These are phyloP conservation scores for Charaxes varanes DNA, from an alignment of 1,140 invertebrate species.

Conservation along the genomic window DNA sequence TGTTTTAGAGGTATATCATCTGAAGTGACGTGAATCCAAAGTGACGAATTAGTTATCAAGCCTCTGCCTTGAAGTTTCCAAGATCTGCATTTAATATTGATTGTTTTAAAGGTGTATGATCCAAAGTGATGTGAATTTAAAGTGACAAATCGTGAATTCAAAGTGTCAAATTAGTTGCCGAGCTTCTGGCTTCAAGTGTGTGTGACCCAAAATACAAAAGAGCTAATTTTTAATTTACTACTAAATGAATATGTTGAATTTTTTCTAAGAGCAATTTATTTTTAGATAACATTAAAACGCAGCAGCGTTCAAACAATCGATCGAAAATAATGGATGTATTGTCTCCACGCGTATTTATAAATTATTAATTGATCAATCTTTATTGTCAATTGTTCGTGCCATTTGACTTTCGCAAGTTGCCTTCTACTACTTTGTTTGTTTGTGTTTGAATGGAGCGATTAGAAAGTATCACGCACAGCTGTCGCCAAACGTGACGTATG, in stretches of 20 bases:
- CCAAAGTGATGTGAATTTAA: too few species aligned
- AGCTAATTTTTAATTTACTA: slow-evolving; percentile 8
- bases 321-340: slow-evolving; percentile 21
- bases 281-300: not conserved
- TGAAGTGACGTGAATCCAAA: too few species aligned
- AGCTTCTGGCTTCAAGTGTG: too few species aligned
- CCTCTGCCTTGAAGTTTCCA: too few species aligned
- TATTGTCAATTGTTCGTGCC: slow-evolving; percentile 47
- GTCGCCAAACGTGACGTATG: slow-evolving; percentile 65
- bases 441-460: slow-evolving; percentile 59
- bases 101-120: too few species aligned
- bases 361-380: slow-evolving; percentile 57
- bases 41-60: too few species aligned
- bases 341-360: slow-evolving; percentile 35
- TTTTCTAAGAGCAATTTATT: not conserved
- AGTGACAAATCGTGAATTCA: too few species aligned
- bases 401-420: slow-evolving; percentile 56
- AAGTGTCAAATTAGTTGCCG: too few species aligned
- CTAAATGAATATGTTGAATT: not conserved
- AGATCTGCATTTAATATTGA: too few species aligned
- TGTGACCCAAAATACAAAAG: too few species aligned
- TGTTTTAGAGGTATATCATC: too few species aligned
- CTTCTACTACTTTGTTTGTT: slow-evolving; percentile 52
- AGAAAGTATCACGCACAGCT: slow-evolving; percentile 68
- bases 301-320: slow-evolving; percentile 24